Percentiles rank a stretch among this genome's conserved stretches.
Evolutionary conservation across 2,797 vertebrate genomes (phyloP).

Genomic region (Hyperoplus immaculatus): DNA sequence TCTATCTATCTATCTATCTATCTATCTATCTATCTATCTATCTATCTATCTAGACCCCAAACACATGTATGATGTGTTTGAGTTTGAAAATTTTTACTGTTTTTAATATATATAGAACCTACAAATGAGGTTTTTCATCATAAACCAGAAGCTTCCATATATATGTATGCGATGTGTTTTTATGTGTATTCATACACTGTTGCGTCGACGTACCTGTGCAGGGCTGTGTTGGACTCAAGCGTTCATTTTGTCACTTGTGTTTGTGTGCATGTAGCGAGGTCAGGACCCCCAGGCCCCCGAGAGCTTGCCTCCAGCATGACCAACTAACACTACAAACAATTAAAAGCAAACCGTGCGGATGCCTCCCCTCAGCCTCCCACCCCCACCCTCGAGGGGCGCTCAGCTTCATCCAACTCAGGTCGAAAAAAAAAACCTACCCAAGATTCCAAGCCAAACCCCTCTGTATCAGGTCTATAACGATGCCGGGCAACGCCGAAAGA

Average conservation of each 20-base stretch:
- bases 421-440: constrained; percentile 61
- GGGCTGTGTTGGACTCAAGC: constrained; percentile 30
- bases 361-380: constrained; percentile 25
- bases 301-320: constrained; percentile 75
- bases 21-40: too few relatives aligned
- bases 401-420: constrained; percentile 66
- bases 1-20: too few relatives aligned
- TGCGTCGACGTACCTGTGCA: constrained; percentile 40
- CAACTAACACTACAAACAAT: constrained; percentile 83
- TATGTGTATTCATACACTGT: constrained; percentile 38
- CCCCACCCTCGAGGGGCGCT: constrained; percentile 22
- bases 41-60: too few relatives aligned
- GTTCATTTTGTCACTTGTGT: constrained; percentile 62
- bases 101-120: too few relatives aligned
- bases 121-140: constrained; percentile 24
- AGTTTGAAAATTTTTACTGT: too few relatives aligned
- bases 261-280: constrained; percentile 70
- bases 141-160: neutral
- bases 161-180: neutral
- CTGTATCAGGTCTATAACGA: constrained; percentile 73
- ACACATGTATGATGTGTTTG: too few relatives aligned
- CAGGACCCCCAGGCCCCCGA: constrained; percentile 73
- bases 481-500: constrained; percentile 61
- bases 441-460: constrained; percentile 63
- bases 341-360: constrained; percentile 64